Base-by-base conservation (phyloP, 2,888 invertebrate genomes). In the Leucozona laternaria region DNA sequence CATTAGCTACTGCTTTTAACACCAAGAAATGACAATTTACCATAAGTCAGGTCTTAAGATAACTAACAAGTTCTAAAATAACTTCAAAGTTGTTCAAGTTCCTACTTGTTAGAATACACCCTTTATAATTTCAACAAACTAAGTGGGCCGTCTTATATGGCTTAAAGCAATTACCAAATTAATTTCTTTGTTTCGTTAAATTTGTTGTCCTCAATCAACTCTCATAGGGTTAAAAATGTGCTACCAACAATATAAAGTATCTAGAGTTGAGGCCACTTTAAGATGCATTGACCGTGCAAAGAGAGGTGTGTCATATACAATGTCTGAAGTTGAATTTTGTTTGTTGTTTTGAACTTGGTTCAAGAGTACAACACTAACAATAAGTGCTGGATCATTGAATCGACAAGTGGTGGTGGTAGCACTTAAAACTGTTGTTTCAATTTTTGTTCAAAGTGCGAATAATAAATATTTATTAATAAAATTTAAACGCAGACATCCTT, bases 201-300 rank as follows among this genome's bases (percentile, higher is more conserved):
- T 2, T 58, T 62, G n/a, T 4, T 43, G 60, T 43, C 62, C 11
- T 62, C 25, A 17, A 22, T 25, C 15, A 43, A 25, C 6, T 8
- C 5, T n/a, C 5, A 15, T 45, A 45, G 45, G 37, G 22, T n/a
- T 40, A 45, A 28, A 43, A 45, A 43, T 2, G 3, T 7, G n/a
- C 64, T 25, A 17, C 28, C 7, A 28, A 45, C 7, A 55, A 64
- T 45, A 57, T 31, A 57, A 28, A 37, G 68, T 28, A 55, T 60
- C 34, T 11, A 34, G 57, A 62, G 64, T 58, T 75, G 73, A 83
- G 79, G 79, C 68, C 68, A 28, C 58, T 78, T 79, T 62, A 45
- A 43, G 79, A 75, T 79, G 75, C 83, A 75, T 75, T 83, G 79
- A 83, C 73, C 79, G 70, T 73, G 70, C 70, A 64, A 50, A 76